These are phyloP conservation scores for Micromussa lordhowensis DNA, from an alignment of 92 coral and sea anemone genomes.

Conservation along the genomic window DNA sequence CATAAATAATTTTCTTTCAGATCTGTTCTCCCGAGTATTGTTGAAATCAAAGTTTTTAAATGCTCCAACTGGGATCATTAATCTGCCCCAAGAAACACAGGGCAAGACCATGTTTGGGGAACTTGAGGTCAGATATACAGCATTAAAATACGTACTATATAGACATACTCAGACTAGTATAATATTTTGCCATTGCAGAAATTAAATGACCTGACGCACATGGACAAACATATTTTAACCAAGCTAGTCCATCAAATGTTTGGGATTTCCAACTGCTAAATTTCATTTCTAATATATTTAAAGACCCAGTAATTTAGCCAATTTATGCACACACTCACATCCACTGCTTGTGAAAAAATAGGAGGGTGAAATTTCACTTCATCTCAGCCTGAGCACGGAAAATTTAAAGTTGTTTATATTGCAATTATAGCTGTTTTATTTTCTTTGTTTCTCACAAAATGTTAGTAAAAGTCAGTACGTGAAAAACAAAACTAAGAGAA, in stretches of 20 bases:
- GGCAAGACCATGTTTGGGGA: conserved; percentile 31
- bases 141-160: conserved; percentile 13
- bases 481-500: conserved; percentile 2
- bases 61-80: not conserved
- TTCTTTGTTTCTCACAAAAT: not conserved
- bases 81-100: conserved; percentile 20
- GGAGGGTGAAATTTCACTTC: not conserved
- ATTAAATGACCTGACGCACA: conserved; percentile 26
- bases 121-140: conserved; percentile 21
- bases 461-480: conserved; percentile 2
- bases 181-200: conserved; percentile 30
- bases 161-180: conserved; percentile 17
- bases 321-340: not conserved
- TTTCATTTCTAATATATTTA: not conserved
- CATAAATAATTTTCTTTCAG: not conserved
- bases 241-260: conserved; percentile 14
- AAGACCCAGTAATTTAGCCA: not conserved
- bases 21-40: not conserved
- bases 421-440: not conserved
- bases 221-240: not conserved
- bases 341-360: not conserved
- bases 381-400: not conserved
- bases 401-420: too few relatives aligned
- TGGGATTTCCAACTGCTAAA: not conserved
- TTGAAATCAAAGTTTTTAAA: not conserved